Evolutionary conservation across 37 sponge, comb jelly and placozoan species (phyloP), one percentile per base, ranked within the genome.

Genomic region (Cliona cf. orientalis): DNA sequence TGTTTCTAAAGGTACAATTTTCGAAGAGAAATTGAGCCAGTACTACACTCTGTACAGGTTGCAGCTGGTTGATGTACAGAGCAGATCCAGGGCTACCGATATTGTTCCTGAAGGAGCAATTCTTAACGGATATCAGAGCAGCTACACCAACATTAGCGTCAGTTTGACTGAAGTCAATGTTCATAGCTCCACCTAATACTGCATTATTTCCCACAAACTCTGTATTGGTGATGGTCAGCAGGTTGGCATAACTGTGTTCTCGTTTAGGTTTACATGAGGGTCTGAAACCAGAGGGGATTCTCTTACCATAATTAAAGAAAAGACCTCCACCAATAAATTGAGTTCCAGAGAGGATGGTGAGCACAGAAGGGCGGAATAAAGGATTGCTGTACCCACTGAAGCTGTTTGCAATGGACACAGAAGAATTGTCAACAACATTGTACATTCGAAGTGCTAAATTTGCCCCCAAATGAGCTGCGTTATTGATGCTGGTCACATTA

Each of bases 1-100:
- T 61, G 28, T 28, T 22, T 5, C 23, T 6, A 61, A 61, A 61
- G 12, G 17, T 22, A 61, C 63, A 61, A 22, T 22, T 28, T 7
- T 11, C 26, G 22, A 61, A n/a, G 28, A 6, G 6, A 28, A 61
- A 61, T 6, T 61, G 28, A 21, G 23, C 63, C 28, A 25, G 63
- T 6, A 61, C 6, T 21, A 6, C 23, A 6, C 23, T n/a, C 5
- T 6, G 22, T 25, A 61, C 28, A 26, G 63, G 23, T 28, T 61
- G 26, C 28, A 61, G 63, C 26, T 12, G 22, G 28, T 11, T n/a
- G 22, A 61, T n/a, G 28, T 11, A 61, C 63, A 61, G 63, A 25
- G 63, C 63, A 25, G 63, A 61, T 26, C 63, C 63, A n/a, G 63
- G 28, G 23, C 63, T 61, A 26, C 63, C 63, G 63, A 61, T 61